Conservation (phyloP, 1,140 invertebrate genomes). For the Triops cancriformis region DNA sequence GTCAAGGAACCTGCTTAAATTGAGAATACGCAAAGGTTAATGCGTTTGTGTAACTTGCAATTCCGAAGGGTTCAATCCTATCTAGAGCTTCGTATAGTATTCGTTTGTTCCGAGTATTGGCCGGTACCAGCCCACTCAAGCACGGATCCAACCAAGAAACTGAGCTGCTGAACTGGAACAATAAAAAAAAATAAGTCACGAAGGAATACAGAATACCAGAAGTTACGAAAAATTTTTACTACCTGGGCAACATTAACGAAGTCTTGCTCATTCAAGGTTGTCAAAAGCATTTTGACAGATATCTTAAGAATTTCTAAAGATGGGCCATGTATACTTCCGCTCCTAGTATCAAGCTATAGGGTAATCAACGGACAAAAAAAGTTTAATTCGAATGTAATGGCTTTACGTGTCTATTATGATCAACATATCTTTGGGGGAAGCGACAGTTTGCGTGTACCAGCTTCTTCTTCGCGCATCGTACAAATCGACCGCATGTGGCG, state of each 20-base stretch:
- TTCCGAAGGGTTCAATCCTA: slow-evolving; percentile 41
- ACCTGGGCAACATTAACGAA: slow-evolving; percentile 50
- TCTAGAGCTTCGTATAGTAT: slow-evolving; percentile 40
- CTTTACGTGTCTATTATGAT: slow-evolving; percentile 21
- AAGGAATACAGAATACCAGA: too few relatives aligned
- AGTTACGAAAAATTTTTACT: too few relatives aligned
- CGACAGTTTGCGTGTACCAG: slow-evolving; percentile 50
- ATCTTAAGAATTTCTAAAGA: slow-evolving; percentile 52
- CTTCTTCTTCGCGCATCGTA: slow-evolving; percentile 46
- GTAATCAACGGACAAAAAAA: slow-evolving; percentile 15
- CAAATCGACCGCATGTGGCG: slow-evolving; percentile 35
- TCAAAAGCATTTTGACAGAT: slow-evolving; percentile 49
- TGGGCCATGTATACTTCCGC: slow-evolving; percentile 55
- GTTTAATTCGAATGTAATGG: background rate
- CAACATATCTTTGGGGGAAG: slow-evolving; percentile 37
- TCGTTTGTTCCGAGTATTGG: slow-evolving; percentile 44
- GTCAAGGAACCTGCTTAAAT: slow-evolving; percentile 38
- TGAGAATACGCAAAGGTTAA: slow-evolving; percentile 46
- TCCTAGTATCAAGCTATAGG: slow-evolving; percentile 37
- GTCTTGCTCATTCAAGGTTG: slow-evolving; percentile 53
- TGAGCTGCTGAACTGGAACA: slow-evolving; percentile 39
- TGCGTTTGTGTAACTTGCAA: slow-evolving; percentile 48
- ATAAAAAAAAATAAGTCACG: too few relatives aligned
- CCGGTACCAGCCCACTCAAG: slow-evolving; percentile 44
- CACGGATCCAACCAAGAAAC: slow-evolving; percentile 40